Percentiles rank a stretch among this genome's conserved stretches.
These are phyloP conservation scores for Hafferia zeledoni DNA, from an alignment of 2,797 vertebrate species.

Conservation along the genomic window DNA sequence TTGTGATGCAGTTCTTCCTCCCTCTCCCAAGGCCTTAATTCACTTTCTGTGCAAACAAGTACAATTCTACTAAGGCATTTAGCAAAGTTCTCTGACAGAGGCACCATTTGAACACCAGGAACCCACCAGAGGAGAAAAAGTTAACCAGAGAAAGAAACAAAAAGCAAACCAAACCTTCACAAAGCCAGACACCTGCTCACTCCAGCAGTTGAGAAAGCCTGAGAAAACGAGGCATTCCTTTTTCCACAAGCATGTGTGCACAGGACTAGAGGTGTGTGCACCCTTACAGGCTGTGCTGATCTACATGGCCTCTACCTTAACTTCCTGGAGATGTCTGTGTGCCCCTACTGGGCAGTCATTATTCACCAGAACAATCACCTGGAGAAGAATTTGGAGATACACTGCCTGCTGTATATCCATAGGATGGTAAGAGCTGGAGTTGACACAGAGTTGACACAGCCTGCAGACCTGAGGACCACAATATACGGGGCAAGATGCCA, in stretches of 20 bases:
- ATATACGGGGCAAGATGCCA: background rate
- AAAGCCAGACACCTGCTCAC: background rate
- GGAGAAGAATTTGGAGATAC: background rate
- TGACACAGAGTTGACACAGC: background rate
- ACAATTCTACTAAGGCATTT: background rate
- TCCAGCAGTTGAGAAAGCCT: background rate
- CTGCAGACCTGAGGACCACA: background rate
- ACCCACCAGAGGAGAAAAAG: background rate
- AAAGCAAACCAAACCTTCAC: background rate
- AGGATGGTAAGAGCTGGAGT: background rate
- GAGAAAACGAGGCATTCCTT: background rate
- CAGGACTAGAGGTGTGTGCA: background rate
- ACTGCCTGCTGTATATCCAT: background rate
- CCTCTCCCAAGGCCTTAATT: background rate
- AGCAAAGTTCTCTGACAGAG: background rate
- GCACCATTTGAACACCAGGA: background rate
- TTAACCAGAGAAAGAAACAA: background rate
- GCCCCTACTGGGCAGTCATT: background rate
- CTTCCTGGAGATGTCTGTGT: background rate
- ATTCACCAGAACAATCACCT: background rate
- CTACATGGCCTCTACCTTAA: background rate
- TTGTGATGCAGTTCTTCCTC: background rate
- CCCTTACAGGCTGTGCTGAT: background rate
- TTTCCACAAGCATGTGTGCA: background rate
- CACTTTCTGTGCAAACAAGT: background rate